Percentiles rank a stretch among this genome's conserved stretches.
Evolutionary conservation across 2,888 invertebrate genomes (phyloP).

Genomic region (Melinaea marsaeus): DNA sequence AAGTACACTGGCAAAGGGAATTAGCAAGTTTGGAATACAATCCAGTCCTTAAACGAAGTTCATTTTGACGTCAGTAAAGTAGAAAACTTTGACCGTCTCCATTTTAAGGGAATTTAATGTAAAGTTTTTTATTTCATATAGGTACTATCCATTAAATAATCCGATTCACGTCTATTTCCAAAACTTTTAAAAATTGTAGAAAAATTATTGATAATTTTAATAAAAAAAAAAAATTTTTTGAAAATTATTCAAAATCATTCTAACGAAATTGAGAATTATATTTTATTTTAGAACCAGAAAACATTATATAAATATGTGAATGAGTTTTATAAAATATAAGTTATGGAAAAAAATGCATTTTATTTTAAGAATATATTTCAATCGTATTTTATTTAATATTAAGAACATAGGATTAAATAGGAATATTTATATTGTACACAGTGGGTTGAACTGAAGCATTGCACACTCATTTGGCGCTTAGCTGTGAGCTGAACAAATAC

Average conservation of each 20-base stretch:
- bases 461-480: conserved; percentile 15
- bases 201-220: too few species aligned
- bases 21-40: conserved; percentile 75
- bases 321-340: too few species aligned
- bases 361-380: neutral
- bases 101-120: conserved; percentile 54
- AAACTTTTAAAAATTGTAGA: conserved; percentile 3
- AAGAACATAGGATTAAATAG: neutral
- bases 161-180: conserved; percentile 21
- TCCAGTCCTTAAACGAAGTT: conserved; percentile 69
- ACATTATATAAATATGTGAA: too few species aligned
- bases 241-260: too few species aligned
- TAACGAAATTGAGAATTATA: too few species aligned
- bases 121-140: conserved; percentile 61
- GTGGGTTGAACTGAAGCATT: conserved; percentile 6
- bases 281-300: too few species aligned
- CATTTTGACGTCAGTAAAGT: conserved; percentile 69
- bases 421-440: neutral
- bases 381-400: neutral
- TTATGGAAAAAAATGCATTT: too few species aligned
- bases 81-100: conserved; percentile 62
- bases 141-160: conserved; percentile 43
- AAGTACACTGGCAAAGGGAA: conserved; percentile 65
- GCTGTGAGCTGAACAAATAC: conserved; percentile 10
- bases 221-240: too few species aligned